Conservation (phyloP, 2,888 invertebrate genomes). For the Drosophila multiciliata region DNA sequence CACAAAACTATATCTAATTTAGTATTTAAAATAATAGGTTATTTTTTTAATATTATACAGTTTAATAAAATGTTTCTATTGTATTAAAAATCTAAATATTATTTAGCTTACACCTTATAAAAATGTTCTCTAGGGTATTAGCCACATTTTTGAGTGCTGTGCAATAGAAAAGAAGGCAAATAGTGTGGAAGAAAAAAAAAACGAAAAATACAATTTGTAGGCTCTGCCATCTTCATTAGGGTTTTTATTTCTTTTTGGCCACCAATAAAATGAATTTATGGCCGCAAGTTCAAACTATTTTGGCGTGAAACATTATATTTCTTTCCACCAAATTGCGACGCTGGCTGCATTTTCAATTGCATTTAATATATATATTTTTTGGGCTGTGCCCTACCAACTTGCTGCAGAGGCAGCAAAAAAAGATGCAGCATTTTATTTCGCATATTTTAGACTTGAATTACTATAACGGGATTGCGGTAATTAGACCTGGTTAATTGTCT, state of each 20-base stretch:
- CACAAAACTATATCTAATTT: background rate
- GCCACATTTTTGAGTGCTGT: constrained; percentile 34
- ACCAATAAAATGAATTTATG: constrained; percentile 66
- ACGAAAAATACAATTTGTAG: constrained; percentile 66
- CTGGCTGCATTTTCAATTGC: constrained; percentile 77
- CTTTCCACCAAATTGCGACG: constrained; percentile 39
- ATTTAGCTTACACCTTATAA: background rate
- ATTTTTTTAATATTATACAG: background rate
- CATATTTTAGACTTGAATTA: constrained; percentile 37
- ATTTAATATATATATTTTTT: constrained; percentile 47
- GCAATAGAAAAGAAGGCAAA: constrained; percentile 6
- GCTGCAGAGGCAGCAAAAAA: constrained; percentile 23
- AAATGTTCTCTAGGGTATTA: background rate
- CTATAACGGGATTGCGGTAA: constrained; percentile 15
- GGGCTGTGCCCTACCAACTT: constrained; percentile 37
- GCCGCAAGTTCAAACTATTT: constrained; percentile 74
- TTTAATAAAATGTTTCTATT: background rate
- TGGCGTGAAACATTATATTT: constrained; percentile 44
- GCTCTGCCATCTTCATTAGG: constrained; percentile 65
- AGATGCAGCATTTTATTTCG: constrained; percentile 55
- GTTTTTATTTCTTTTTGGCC: constrained; percentile 44
- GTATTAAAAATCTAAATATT: background rate
- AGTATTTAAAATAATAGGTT: background rate
- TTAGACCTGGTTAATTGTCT: constrained; percentile 53
- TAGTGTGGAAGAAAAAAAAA: constrained; percentile 1